Conservation (phyloP, 2,113 vertebrate species). For the Neotoma lepida region DNA sequence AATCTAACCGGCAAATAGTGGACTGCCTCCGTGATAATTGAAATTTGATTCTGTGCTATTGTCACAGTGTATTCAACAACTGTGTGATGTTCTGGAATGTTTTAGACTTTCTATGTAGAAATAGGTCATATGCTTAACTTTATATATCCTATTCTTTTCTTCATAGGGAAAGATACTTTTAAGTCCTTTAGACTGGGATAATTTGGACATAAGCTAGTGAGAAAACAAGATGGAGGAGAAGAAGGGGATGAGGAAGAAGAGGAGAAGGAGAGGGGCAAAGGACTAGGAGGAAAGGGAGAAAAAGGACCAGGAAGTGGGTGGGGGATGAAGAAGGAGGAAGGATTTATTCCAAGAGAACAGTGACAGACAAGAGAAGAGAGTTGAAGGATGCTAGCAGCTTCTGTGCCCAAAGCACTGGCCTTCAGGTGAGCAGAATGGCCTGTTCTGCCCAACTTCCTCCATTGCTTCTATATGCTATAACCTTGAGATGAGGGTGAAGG, state of each 20-base stretch:
- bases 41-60: neutral
- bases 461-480: neutral
- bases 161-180: neutral
- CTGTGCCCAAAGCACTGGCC: neutral
- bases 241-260: too few species aligned
- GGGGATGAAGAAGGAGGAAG: neutral
- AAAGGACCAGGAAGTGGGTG: neutral
- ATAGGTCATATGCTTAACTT: neutral
- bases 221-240: neutral
- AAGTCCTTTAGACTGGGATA: neutral
- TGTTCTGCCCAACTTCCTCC: neutral
- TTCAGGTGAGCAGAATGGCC: neutral
- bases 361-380: neutral
- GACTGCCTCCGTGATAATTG: neutral
- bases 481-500: neutral
- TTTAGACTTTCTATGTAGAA: constrained; percentile 23
- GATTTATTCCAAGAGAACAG: neutral
- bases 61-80: neutral
- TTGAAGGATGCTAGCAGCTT: accelerated
- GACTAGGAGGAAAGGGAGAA: neutral
- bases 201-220: neutral
- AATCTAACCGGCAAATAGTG: neutral
- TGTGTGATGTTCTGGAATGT: neutral
- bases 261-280: neutral
- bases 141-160: neutral